Conservation (phyloP, 2,797 vertebrate species). For the Heliangelus exortis region DNA sequence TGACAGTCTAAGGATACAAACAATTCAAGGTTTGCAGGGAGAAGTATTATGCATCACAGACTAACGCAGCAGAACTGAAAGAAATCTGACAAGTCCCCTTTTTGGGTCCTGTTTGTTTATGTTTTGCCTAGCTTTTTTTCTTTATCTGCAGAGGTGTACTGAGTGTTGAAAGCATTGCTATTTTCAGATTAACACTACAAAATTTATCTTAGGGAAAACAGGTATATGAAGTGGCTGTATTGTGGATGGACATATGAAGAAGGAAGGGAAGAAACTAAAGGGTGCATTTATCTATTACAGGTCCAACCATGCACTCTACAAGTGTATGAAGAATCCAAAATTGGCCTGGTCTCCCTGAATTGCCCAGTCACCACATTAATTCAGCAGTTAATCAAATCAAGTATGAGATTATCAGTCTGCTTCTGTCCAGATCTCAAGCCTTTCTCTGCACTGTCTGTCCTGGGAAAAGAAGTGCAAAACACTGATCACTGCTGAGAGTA, state of each 20-base stretch:
- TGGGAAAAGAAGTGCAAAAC: not conserved
- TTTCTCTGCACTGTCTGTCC: not conserved
- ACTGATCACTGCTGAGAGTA: fast-evolving
- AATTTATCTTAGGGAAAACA: not conserved
- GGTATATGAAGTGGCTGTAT: not conserved
- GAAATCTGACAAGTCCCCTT: not conserved
- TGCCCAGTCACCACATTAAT: not conserved
- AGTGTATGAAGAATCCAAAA: not conserved
- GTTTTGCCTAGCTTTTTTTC: not conserved
- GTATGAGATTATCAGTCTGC: not conserved
- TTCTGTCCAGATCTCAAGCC: not conserved
- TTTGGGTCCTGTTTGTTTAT: not conserved
- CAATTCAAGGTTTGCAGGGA: not conserved
- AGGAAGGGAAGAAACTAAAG: not conserved
- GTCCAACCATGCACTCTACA: not conserved
- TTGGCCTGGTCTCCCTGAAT: not conserved
- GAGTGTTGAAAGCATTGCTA: not conserved
- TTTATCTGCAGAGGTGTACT: not conserved
- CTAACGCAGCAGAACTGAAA: not conserved
- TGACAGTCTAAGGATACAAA: not conserved
- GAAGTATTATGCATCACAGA: not conserved
- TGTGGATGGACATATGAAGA: not conserved
- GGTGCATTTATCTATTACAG: not conserved
- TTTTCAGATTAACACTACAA: not conserved
- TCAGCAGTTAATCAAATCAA: not conserved